Evolutionary conservation across 2,797 vertebrate genomes (phyloP).

Genomic region (Botia almorhae): DNA sequence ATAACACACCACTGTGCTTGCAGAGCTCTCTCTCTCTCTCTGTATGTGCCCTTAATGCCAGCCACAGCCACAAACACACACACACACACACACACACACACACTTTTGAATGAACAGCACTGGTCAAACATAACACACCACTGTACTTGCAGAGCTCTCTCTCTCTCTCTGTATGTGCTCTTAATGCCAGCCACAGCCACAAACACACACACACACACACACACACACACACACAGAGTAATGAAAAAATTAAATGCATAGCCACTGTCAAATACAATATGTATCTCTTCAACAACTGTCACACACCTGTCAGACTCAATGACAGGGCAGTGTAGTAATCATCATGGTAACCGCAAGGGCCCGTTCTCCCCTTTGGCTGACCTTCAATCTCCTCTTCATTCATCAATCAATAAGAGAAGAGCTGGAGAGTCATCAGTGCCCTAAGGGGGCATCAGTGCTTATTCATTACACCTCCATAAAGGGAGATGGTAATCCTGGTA

Average conservation of each 20-base stretch:
- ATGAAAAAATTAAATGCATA: slow-evolving; percentile 11
- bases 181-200: background rate
- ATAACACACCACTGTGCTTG: too few relatives aligned
- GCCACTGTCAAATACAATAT: slow-evolving; percentile 33
- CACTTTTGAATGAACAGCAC: background rate
- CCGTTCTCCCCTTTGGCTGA: slow-evolving; percentile 33
- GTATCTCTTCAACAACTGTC: slow-evolving; percentile 30
- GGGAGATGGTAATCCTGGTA: background rate
- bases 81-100: slow-evolving; percentile 7
- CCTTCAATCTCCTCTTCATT: slow-evolving; percentile 35
- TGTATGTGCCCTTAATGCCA: too few relatives aligned
- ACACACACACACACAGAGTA: background rate
- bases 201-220: background rate
- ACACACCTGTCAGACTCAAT: slow-evolving; percentile 42
- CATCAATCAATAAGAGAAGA: slow-evolving; percentile 36
- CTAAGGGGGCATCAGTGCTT: slow-evolving; percentile 3
- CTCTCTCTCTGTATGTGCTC: background rate
- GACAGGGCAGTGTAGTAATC: slow-evolving; percentile 29
- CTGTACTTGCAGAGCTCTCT: background rate
- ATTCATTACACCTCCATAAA: slow-evolving; percentile 25
- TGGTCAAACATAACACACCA: background rate
- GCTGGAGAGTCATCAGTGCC: slow-evolving; percentile 8
- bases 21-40: too few relatives aligned
- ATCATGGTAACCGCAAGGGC: slow-evolving; percentile 17
- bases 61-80: slow-evolving; percentile 5